Evolutionary conservation across 2,113 vertebrate species (phyloP), one percentile per base, ranked within the genome.

Genomic region (Hystrix brachyura): DNA sequence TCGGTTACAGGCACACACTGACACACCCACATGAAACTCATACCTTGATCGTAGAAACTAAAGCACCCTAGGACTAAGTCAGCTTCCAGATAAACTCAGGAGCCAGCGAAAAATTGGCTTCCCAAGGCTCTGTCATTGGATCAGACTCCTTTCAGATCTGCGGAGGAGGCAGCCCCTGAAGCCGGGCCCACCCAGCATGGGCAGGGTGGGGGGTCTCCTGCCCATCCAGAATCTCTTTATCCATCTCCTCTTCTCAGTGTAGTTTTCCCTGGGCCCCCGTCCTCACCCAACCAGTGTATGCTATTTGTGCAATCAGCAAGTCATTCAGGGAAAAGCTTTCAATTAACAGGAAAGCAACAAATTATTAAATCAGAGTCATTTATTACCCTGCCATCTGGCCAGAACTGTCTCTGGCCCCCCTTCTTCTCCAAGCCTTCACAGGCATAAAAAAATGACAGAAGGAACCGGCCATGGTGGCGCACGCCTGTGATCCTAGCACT

Each of bases 311-410:
- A 87, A 98, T 91, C 95, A 92, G 81, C 90, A 94, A 89, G 60
- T 96, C 95, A 93, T 97, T 97, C 93, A 93, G 95, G 90, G 90
- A 87, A 96, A 97, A 97, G 95, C 92, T 97, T 97, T 98, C 97
- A 97, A 98, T 98, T 97, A 98, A 98, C 74, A 94, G 67, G 94
- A 98, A 74, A 97, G 95, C 90, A 92, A 96, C 94, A 93, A 88
- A 95, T 97, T 94, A 96, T 97, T 98, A 94, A 97, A 96, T 89
- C 90, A 91, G 90, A 97, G 86, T 93, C 94, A 91, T 96, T 97
- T 94, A 97, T 97, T 95, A 97, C 87, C 85, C 92, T 71, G 87
- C 96, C 96, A 96, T 98, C 97, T 98, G 98, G 94, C 64, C 94
- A 87, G 90, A 74, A 25, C 80, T 82, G 64, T 53, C 87, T 69